Evolutionary conservation across 2,797 vertebrate species (phyloP).

Genomic region (Philypnodon macrostomus): DNA sequence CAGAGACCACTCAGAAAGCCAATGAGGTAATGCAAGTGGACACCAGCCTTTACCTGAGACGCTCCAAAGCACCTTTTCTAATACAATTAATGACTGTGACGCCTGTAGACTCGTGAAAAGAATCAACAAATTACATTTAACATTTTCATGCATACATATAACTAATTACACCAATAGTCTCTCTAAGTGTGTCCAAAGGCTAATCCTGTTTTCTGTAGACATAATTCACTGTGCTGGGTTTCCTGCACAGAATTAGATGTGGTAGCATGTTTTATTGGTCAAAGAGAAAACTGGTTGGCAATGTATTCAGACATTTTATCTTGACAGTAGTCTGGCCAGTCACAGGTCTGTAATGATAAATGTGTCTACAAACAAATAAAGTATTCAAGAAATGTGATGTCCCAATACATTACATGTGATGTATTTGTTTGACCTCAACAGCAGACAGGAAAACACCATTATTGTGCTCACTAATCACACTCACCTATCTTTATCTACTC

Average conservation of each 20-base stretch:
- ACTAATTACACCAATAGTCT: constrained; percentile 3
- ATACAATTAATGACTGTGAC: constrained; percentile 6
- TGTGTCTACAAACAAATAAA: neutral
- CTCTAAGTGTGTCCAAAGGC: neutral
- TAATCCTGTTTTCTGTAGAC: neutral
- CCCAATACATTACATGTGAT: neutral
- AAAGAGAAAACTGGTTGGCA: neutral
- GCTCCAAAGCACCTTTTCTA: neutral
- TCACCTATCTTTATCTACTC: no score
- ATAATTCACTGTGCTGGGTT: neutral
- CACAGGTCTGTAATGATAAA: neutral
- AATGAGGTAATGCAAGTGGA: constrained; percentile 15
- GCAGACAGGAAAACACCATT: neutral
- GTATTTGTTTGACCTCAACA: neutral
- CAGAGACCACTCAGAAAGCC: constrained; percentile 14
- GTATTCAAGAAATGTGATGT: constrained; percentile 1
- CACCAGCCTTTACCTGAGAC: neutral
- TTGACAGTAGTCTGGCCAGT: neutral
- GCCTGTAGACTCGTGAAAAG: constrained; percentile 1
- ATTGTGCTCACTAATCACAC: no score
- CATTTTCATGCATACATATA: constrained; percentile 3
- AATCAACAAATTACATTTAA: constrained; percentile 4
- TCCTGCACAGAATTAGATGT: neutral
- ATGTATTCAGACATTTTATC: no score
- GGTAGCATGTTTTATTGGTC: neutral